Evolutionary conservation across 2,113 vertebrate species (phyloP).

Genomic region (Natator depressus): DNA sequence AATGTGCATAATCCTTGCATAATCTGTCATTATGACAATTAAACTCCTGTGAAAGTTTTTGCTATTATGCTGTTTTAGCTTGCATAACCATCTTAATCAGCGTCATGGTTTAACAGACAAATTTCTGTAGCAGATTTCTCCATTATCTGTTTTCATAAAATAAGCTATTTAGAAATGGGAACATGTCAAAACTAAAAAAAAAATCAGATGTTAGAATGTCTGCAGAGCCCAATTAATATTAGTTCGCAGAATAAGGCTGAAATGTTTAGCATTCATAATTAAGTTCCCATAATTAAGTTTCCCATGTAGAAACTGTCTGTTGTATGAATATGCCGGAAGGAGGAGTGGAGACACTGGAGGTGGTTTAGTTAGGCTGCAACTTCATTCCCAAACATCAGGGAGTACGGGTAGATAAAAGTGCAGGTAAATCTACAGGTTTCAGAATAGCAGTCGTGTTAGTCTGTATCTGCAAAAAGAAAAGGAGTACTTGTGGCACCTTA

Average conservation of each 20-base stretch:
- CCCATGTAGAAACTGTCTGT: neutral
- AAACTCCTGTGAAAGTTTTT: neutral
- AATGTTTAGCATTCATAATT: neutral
- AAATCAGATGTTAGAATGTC: neutral
- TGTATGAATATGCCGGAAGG: neutral
- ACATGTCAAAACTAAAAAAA: neutral
- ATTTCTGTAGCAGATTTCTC: neutral
- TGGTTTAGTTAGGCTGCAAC: neutral
- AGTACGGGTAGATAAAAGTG: neutral
- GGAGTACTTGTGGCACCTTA: no score
- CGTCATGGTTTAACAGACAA: neutral
- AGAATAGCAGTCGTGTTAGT: no score
- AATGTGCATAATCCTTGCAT: neutral
- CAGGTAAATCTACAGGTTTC: no score
- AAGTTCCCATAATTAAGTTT: neutral
- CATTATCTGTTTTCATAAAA: neutral
- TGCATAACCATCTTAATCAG: neutral
- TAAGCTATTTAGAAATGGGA: no score
- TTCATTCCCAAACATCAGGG: neutral
- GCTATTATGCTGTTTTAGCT: neutral
- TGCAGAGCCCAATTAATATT: neutral
- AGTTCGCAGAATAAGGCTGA: neutral
- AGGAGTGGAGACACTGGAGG: neutral
- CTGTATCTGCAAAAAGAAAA: no score
- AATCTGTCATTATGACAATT: neutral